Base-by-base conservation (phyloP, 2,888 invertebrate species). In the Drosophila anomalata region DNA sequence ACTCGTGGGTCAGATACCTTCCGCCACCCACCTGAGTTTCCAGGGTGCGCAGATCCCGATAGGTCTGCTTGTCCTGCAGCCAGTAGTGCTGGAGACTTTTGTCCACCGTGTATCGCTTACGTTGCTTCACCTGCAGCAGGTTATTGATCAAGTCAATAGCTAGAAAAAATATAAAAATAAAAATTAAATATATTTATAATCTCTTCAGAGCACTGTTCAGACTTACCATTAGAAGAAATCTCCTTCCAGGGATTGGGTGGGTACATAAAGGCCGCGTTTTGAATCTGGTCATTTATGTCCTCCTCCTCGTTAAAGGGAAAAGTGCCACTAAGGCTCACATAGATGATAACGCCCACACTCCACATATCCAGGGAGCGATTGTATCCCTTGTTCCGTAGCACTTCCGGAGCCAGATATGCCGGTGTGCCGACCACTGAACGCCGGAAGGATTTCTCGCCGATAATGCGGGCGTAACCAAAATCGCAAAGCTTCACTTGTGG, bases 301-400 rank as follows among this genome's bases (percentile, higher is more conserved):
- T 99, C 99, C 92, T 99, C 99, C 93, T 99, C 99, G 92, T 99
- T 99, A 93, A 99, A 99, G 33, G 99, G 99, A 93, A 99, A 99
- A 0, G 99, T 99, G 73, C 99, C 99, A 85, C 98, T 98, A 48
- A 99, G 93, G 74, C 98, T 98, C 54, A 99, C 99, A 92, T 99
- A 99, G 76, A 99, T 96, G 84, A 99, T 99, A 2, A 99, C 99
- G 31, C 99, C 99, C 53, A 99, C 99, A 89, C 98, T 98, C 99
- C 99, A 99, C 99, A 99, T 99, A 92, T 99, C 99, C 89, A 99
- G 93, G 0, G 99, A 99, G 2, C 99, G 95, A 92, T 99, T 99
- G 93, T 99, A 99, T 33, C 99, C 99, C 92, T 99, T 99, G 93
- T 99, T 99, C 77, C 99, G 95, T 41, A 99, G 93, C 9, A 99